These are phyloP conservation scores for Cirrhinus molitorella DNA, from an alignment of 2,797 vertebrate species.

Conservation along the genomic window DNA sequence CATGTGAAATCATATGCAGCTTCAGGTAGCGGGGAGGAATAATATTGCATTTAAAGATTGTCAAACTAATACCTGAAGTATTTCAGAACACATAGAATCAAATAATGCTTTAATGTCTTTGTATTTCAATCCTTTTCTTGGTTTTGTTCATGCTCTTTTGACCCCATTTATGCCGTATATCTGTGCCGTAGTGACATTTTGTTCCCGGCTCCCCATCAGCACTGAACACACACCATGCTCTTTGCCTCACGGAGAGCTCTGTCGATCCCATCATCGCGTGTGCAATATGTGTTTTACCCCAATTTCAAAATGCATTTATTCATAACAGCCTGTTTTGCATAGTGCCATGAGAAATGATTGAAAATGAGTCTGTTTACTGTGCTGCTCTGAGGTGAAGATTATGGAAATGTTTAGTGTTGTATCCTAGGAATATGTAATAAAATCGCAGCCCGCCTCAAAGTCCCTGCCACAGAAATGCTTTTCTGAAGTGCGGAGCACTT, in stretches of 20 bases:
- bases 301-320: slow-evolving; percentile 70
- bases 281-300: slow-evolving; percentile 62
- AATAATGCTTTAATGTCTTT: slow-evolving; percentile 22
- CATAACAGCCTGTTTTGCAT: slow-evolving; percentile 66
- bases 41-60: not conserved
- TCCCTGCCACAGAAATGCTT: slow-evolving; percentile 57
- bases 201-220: not conserved
- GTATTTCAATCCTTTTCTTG: not conserved
- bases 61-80: not conserved
- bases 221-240: slow-evolving; percentile 19
- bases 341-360: slow-evolving; percentile 62
- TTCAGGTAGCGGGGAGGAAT: not conserved
- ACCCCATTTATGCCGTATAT: slow-evolving; percentile 23
- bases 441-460: slow-evolving; percentile 57
- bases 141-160: not conserved
- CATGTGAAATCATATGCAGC: slow-evolving; percentile 17
- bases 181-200: slow-evolving; percentile 11
- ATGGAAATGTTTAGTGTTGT: slow-evolving; percentile 68
- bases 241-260: slow-evolving; percentile 37
- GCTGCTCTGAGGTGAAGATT: slow-evolving; percentile 61
- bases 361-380: slow-evolving; percentile 62
- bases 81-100: slow-evolving; percentile 5
- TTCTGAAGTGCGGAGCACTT: slow-evolving; percentile 57
- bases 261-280: slow-evolving; percentile 40
- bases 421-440: slow-evolving; percentile 61